A percentile compares a stretch with the other conserved stretches of the same genome.
Evolutionary conservation across 2,797 vertebrate species (phyloP).

Genomic region (Thaleichthys pacificus): DNA sequence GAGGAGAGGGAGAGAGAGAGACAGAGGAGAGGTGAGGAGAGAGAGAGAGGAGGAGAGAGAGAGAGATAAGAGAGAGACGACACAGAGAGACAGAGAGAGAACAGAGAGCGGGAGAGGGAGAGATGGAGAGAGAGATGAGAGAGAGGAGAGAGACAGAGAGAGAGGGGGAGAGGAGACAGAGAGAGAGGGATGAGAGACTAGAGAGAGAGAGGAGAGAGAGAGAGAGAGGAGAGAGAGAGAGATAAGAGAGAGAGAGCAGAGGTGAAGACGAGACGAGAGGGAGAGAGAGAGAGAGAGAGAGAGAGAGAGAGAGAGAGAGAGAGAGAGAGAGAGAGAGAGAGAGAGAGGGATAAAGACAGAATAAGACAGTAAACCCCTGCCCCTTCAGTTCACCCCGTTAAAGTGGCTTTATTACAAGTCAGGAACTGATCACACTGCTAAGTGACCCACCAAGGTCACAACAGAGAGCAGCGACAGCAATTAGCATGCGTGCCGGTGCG

Average conservation of each 20-base stretch:
- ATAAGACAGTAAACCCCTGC: constrained; percentile 54
- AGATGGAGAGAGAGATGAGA: too few species aligned
- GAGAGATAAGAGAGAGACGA: too few species aligned
- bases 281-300: neutral
- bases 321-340: neutral
- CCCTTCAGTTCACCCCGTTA: constrained; percentile 27
- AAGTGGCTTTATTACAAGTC: constrained; percentile 98
- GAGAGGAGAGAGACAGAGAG: neutral
- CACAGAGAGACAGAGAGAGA: neutral
- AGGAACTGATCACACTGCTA: constrained; percentile 97
- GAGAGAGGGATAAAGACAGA: constrained; percentile 13
- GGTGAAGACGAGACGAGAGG: too few species aligned
- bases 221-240: constrained; percentile 15
- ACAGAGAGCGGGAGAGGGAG: too few species aligned
- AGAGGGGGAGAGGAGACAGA: too few species aligned
- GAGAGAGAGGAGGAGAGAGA: too few species aligned
- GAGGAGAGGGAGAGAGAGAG: too few species aligned
- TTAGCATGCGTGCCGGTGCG: constrained; percentile 94
- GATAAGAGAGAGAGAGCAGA: neutral
- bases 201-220: constrained; percentile 12
- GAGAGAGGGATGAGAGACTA: neutral
- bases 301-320: constrained; percentile 8
- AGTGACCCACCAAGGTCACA: constrained; percentile 95
- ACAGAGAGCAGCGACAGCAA: constrained; percentile 91
- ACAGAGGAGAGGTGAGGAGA: too few species aligned